Base-by-base conservation (phyloP, 2,113 vertebrate species). In the Mormyrus iriodes region DNA sequence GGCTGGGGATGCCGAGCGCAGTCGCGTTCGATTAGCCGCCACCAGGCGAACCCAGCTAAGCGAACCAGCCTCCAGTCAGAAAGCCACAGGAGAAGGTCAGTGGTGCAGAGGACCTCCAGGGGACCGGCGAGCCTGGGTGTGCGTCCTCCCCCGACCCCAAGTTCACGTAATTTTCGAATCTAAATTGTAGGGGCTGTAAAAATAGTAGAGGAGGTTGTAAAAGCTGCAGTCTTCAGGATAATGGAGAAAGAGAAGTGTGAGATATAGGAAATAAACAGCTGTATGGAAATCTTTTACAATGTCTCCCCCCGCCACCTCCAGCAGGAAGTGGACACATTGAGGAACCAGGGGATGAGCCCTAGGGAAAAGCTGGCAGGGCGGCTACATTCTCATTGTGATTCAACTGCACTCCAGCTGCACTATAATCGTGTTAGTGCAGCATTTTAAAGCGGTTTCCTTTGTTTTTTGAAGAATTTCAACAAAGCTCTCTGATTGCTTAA, bases 271-370 rank as follows among this genome's bases (percentile, higher is more conserved):
- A 91, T 87, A 91, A 93, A 93, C 95, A 96, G 96, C 94, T 96
- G 92, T 84, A 91, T 93, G 91, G 93, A 95, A 95, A 94, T 96
- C 83, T 96, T 96, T 95, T 95, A 93, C 94, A 94, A 90, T 92
- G 90, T 93, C 95, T 95, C 46, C 31, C 94, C 96, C 96, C 19
- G 24, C 84, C 49, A 13, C n/a, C 49, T 51, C 83, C 35, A 27
- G 84, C 24, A 86, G 49, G 85, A 52, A 51, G 85, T 69, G 61
- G 61, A 69, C 61, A n/a, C 7, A 3, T 69, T n/a, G 21, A 19
- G 82, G 82, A 46, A 48, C 9, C 19, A 19, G 42, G 73, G 44
- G 21, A 4, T 84, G 42, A 84, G 21, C 19, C 48, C 82, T 84
- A 3, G 44, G 82, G 21, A 84, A 44, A 10, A 46, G 8, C 82